Evolutionary conservation across 2,888 invertebrate species (phyloP).

Genomic region (Rhimphoctona megacephalus): DNA sequence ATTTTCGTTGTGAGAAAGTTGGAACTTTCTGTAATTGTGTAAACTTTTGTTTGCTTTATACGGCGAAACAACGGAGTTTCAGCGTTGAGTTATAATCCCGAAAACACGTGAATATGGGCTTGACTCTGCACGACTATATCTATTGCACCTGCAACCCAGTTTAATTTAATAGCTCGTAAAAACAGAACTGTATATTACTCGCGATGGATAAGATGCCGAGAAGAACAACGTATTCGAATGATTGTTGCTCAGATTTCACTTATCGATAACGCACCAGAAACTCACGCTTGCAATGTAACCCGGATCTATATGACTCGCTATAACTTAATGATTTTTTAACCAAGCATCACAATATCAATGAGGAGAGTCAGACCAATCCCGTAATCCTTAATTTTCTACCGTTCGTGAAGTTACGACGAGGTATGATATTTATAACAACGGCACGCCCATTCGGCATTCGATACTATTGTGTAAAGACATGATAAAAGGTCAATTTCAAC

Average conservation of each 20-base stretch:
- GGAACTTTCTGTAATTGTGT: not conserved
- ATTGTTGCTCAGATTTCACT: conserved; percentile 72
- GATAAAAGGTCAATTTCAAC: not conserved
- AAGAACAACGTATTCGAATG: conserved; percentile 27
- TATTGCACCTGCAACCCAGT: too few species aligned
- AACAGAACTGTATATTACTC: conserved; percentile 1
- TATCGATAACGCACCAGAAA: conserved; percentile 65
- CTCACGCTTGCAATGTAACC: conserved; percentile 3
- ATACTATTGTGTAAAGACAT: conserved; percentile 2
- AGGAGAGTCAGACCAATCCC: not conserved
- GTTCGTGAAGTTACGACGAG: not conserved
- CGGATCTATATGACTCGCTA: not conserved
- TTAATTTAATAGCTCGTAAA: too few species aligned
- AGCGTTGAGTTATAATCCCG: conserved; percentile 72
- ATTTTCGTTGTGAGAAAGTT: not conserved
- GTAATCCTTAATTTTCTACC: not conserved
- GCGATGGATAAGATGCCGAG: conserved; percentile 11
- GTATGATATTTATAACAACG: conserved; percentile 11
- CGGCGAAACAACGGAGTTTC: not conserved
- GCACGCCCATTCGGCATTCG: conserved; percentile 13
- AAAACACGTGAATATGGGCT: conserved; percentile 38
- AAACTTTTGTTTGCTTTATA: not conserved
- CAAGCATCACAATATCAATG: not conserved
- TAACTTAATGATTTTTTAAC: not conserved
- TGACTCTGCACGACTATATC: too few species aligned